Evolutionary conservation across 2,888 invertebrate genomes (phyloP).

Genomic region (Lasiommata megera): DNA sequence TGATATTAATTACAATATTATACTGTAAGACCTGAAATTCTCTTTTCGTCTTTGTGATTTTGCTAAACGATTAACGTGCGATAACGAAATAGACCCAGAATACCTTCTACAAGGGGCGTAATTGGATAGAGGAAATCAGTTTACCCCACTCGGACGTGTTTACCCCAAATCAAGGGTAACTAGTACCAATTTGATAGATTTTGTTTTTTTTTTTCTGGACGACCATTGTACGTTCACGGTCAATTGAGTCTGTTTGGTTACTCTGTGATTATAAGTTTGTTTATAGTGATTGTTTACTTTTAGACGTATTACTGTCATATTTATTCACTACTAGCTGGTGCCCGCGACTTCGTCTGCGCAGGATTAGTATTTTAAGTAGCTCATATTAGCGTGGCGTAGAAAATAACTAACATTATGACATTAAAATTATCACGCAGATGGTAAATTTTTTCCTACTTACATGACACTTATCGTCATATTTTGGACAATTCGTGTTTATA

Average conservation of each 20-base stretch:
- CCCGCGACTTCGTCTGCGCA: no score
- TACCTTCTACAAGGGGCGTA: conserved; percentile 55
- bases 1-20: no score
- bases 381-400: no score
- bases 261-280: neutral
- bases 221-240: conserved; percentile 30
- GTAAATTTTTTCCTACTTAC: no score
- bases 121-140: conserved; percentile 78
- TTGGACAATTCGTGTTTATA: no score
- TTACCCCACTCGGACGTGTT: conserved; percentile 76
- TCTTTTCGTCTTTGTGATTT: no score
- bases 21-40: no score
- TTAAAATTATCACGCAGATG: no score
- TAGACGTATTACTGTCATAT: neutral
- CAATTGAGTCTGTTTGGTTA: conserved; percentile 26
- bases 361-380: no score
- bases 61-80: conserved; percentile 10
- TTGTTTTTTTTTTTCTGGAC: conserved; percentile 40
- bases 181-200: conserved; percentile 54
- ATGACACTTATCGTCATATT: no score
- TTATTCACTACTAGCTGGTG: no score
- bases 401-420: no score
- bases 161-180: conserved; percentile 69
- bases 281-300: neutral
- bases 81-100: conserved; percentile 44